phyloP scores from a whole-genome alignment of 2,113 vertebrate species.

The Ovis canadensis region DNA sequence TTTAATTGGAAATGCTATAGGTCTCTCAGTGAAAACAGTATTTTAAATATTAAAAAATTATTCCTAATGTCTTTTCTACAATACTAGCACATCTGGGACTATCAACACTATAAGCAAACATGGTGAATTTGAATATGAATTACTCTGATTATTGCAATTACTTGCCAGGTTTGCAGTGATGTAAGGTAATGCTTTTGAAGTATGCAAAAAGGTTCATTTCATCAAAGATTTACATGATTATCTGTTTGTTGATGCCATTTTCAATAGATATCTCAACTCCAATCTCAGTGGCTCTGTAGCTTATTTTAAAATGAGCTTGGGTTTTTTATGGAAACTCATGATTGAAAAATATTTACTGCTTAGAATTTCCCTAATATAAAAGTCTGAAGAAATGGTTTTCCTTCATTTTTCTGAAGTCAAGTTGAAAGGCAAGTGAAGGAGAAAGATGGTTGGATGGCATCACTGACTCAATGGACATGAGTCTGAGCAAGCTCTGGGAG shows the following conservation, averaged over 20 bases:
- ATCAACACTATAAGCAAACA: neutral
- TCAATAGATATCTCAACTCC: neutral
- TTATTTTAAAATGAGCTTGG: neutral
- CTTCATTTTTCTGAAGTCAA: neutral
- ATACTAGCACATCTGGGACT: neutral
- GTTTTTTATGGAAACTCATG: neutral
- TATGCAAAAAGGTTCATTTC: neutral
- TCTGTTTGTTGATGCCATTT: neutral
- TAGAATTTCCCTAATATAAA: neutral
- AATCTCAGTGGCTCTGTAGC: neutral
- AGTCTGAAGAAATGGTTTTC: neutral
- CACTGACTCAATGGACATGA: neutral
- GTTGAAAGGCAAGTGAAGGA: neutral
- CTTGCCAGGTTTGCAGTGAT: neutral
- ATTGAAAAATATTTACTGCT: neutral
- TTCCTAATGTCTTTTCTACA: constrained; percentile 4
- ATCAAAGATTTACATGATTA: constrained; percentile 8
- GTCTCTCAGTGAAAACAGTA: constrained; percentile 19
- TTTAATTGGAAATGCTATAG: neutral
- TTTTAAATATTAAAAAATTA: constrained; percentile 59
- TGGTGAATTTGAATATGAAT: constrained; percentile 24
- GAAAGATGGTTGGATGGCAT: neutral
- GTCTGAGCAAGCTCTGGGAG: neutral
- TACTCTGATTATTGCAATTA: neutral
- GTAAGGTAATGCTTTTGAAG: neutral